A percentile compares a stretch with the other conserved stretches of the same genome.
Conservation (phyloP, 2,797 vertebrate genomes). For the Neosilurus hyrtlii region DNA sequence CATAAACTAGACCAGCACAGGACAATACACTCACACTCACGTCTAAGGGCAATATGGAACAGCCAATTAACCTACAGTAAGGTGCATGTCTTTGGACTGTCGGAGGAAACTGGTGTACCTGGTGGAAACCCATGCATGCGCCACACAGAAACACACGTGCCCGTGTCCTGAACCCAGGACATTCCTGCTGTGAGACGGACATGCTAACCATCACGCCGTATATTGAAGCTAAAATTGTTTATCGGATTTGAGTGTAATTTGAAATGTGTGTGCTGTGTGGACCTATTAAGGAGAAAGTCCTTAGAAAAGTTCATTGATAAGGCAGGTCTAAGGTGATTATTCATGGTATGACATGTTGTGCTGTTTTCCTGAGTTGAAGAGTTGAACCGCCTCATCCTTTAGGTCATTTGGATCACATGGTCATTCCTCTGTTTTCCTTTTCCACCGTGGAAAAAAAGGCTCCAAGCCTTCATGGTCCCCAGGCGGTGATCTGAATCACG, state of each 20-base stretch:
- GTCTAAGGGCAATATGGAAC: too few relatives aligned
- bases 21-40: too few relatives aligned
- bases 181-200: too few relatives aligned
- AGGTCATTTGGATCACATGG: constrained; percentile 11
- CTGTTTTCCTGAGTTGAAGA: background rate
- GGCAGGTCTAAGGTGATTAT: background rate
- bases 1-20: too few relatives aligned
- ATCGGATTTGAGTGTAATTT: too few relatives aligned
- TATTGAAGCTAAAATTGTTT: background rate
- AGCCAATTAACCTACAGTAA: too few relatives aligned
- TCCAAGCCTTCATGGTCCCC: background rate
- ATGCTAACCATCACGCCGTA: too few relatives aligned
- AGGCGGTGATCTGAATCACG: background rate
- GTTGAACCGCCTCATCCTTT: background rate
- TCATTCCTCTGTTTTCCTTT: constrained; percentile 3
- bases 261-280: background rate
- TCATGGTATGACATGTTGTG: background rate
- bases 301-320: background rate
- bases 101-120: too few relatives aligned
- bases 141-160: too few relatives aligned
- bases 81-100: too few relatives aligned
- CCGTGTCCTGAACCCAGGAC: too few relatives aligned
- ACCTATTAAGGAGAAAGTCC: background rate
- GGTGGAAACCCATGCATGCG: too few relatives aligned
- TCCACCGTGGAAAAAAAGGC: background rate